Base-by-base conservation (phyloP, 30 jellyfish, hydroid and myxozoan genomes). In the Calvadosia cruxmelitensis region DNA sequence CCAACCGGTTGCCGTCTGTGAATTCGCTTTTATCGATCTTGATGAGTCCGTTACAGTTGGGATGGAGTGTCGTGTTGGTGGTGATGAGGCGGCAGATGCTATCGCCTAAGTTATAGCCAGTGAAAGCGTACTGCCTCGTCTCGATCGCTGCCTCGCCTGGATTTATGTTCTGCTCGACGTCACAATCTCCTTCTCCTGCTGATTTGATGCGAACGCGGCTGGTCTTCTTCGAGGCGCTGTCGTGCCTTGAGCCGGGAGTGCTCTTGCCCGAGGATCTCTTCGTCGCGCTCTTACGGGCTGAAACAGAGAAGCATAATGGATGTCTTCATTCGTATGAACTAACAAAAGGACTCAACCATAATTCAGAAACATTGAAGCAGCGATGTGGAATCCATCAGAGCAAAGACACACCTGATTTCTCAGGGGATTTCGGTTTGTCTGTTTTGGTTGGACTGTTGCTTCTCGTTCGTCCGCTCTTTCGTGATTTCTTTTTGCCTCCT, bases 61-160 rank as follows among this genome's bases (percentile, higher is more conserved):
- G 94, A 31, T 77, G 79, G 13, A 75, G 67, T 66, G 79, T 79
- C 0, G 85, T 52, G 29, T 66, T 67, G 42, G 53, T 78, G 26
- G 84, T 87, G 0, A 83, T 53, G 31, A 75, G 68, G 63, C 73
- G 93, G 25, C 79, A 67, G 71, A 87, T 68, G 23, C 68, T 81
- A 52, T 87, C 97, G 3, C 97, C 97, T 23, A 87, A 70, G 66
- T 80, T 84, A 31, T 87, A 87, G 0, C 97, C 97, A 70, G 48
- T 76, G 63, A 79, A 87, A 3, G 67, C 75, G 42, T 79, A 87
- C 25, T 69, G 75, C 77, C 29, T 67, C 29, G 35, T 52, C 49
- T 84, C 93, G 2, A 73, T 69, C 0, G 49, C 49, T 5, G 53
- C 66, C 27, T 75, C 77, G 29, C 75, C 57, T 52, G 79, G 29